phyloP scores from a whole-genome alignment of 2,888 invertebrate species.

The Azorinus chamasolen region DNA sequence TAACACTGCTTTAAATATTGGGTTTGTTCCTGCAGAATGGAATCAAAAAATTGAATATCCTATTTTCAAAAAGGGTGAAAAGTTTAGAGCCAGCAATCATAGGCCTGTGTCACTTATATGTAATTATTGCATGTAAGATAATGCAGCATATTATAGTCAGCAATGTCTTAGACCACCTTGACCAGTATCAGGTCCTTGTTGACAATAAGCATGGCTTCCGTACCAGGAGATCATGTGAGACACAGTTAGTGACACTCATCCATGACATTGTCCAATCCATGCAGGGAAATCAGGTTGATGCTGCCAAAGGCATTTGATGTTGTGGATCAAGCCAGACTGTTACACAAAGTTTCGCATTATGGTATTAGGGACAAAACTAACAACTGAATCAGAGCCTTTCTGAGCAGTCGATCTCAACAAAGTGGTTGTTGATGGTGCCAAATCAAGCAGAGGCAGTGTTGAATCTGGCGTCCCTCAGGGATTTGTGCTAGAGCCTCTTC shows the following conservation, averaged over 20 bases:
- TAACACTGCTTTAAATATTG: not conserved
- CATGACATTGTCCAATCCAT: conserved; percentile 36
- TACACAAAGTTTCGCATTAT: conserved; percentile 12
- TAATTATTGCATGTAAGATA: too few species aligned
- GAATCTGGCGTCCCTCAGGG: conserved; percentile 60
- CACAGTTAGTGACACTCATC: conserved; percentile 29
- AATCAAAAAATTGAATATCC: not conserved
- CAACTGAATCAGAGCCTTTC: conserved; percentile 17
- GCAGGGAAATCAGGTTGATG: conserved; percentile 36
- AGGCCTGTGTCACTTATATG: too few species aligned
- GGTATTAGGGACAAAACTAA: not conserved
- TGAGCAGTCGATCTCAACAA: conserved; percentile 23
- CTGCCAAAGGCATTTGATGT: conserved; percentile 51
- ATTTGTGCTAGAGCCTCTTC: conserved; percentile 46
- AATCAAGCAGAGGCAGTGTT: conserved; percentile 22
- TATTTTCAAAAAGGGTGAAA: conserved; percentile 10
- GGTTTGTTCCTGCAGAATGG: conserved; percentile 2
- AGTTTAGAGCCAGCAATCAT: conserved; percentile 1
- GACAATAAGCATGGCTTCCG: conserved; percentile 36
- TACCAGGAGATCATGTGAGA: conserved; percentile 23
- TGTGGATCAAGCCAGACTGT: conserved; percentile 27
- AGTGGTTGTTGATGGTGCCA: conserved; percentile 15
- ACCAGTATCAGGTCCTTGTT: not conserved
- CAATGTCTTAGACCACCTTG: too few species aligned
- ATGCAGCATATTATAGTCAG: too few species aligned